Base-by-base conservation (phyloP, 2,113 vertebrate species). In the Donacobius atricapilla region DNA sequence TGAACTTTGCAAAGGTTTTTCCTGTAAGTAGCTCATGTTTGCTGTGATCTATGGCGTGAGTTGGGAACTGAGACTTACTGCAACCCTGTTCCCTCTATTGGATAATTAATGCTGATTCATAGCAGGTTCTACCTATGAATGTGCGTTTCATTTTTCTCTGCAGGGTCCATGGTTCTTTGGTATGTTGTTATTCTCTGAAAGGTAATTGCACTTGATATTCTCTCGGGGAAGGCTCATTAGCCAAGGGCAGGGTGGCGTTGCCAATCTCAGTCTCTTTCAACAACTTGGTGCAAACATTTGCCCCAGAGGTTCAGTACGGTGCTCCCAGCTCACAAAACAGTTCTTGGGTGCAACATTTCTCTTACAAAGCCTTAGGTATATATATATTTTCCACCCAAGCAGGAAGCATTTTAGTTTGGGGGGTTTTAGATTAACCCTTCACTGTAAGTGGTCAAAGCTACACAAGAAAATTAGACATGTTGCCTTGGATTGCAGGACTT, bases 161-260 rank as follows among this genome's bases (percentile, higher is more conserved):
- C 90, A 89, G 87, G 91, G 88, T 94, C 92, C 82, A 51, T 68
- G 91, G 96, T 91, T 94, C 94, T 94, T 93, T 91, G 89, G 79
- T 88, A 90, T 97, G 93, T 96, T 96, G 84, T 96, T 96, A 95
- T 96, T 95, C 93, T 84, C 87, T 92, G 92, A 95, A 95, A 97
- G 94, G 94, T 96, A 96, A 97, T 97, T 97, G 96, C 90, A 96
- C 87, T 96, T 96, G 96, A 96, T 96, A 96, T 96, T 96, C 95
- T 93, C 93, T 65, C 60, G 56, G 89, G 93, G 91, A 94, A 94
- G 82, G 83, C 93, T 97, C 95, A 93, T 93, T 93, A 97, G 94
- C 94, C 92, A 82, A 94, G 87, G 93, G 82, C 83, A 95, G 88
- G 93, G 92, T 96, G 90, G 83, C 5, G 87, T 97, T 96, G 94